phyloP scores from a whole-genome alignment of 2,888 invertebrate genomes.

The Ormyrus thymus region DNA sequence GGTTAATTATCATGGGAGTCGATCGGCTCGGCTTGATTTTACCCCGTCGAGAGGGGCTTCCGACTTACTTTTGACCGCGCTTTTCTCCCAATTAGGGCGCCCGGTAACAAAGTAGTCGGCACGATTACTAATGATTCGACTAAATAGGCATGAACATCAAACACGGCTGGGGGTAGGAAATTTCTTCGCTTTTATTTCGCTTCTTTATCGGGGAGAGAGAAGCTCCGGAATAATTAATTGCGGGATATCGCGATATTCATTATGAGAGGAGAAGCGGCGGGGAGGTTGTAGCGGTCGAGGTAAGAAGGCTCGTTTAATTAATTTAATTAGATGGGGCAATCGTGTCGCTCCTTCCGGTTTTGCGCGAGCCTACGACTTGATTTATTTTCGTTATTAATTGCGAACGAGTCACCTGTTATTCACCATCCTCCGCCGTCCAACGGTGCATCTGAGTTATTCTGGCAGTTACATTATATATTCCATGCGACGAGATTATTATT shows the following conservation, averaged over 20 bases:
- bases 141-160: slow-evolving; percentile 13
- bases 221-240: slow-evolving; percentile 28
- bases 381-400: slow-evolving; percentile 41
- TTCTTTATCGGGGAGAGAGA: no score
- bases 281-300: not conserved
- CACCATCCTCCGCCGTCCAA: no score
- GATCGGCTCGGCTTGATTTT: slow-evolving; percentile 4
- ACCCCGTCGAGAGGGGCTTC: not conserved
- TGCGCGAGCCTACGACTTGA: not conserved
- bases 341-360: slow-evolving; percentile 19
- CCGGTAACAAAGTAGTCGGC: slow-evolving; percentile 17
- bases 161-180: not conserved
- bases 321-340: slow-evolving; percentile 42
- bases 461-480: no score
- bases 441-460: no score
- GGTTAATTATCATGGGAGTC: slow-evolving; percentile 52
- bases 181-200: not conserved
- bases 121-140: slow-evolving; percentile 12
- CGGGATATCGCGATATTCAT: slow-evolving; percentile 27
- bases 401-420: not conserved
- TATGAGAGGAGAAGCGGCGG: not conserved
- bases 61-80: not conserved
- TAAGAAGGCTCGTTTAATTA: slow-evolving; percentile 29
- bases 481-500: no score
- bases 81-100: slow-evolving; percentile 14